Percentiles rank a stretch among this genome's conserved stretches.
Evolutionary conservation across 2,888 invertebrate species (phyloP).

Genomic region (Mantis religiosa): DNA sequence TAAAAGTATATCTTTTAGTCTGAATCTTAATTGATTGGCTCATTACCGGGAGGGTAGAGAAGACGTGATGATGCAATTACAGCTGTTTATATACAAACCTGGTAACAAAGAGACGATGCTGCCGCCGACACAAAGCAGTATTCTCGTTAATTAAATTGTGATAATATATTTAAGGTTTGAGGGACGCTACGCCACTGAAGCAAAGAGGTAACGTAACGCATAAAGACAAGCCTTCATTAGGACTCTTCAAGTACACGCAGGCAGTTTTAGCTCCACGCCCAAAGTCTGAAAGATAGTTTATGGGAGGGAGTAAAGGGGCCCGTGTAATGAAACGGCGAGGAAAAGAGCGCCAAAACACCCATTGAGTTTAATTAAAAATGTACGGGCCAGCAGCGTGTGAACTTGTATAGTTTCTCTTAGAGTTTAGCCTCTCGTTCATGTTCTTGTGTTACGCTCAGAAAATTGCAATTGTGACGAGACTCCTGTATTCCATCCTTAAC

Average conservation of each 20-base stretch:
- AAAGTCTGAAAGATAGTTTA: neutral
- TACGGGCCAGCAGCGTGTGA: neutral
- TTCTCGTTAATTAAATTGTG: neutral
- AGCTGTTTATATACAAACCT: no score
- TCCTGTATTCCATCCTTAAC: neutral
- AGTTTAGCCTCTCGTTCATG: neutral
- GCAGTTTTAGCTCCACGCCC: neutral
- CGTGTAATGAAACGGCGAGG: neutral
- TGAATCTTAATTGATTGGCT: no score
- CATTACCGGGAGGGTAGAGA: no score
- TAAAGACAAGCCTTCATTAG: neutral
- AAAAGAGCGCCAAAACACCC: neutral
- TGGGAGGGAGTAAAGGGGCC: neutral
- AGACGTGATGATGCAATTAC: no score
- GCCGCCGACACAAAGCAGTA: neutral
- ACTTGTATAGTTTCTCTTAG: neutral
- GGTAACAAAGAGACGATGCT: neutral
- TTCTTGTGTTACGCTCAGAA: neutral
- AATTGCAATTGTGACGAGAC: neutral
- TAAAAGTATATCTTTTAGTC: no score
- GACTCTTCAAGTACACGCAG: neutral
- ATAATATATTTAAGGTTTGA: neutral
- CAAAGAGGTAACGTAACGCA: neutral
- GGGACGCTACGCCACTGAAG: neutral
- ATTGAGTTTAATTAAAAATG: neutral